Percentiles rank a stretch among this genome's conserved stretches.
These are phyloP conservation scores for Equus przewalskii DNA, from an alignment of 2,113 vertebrate genomes.

Conservation along the genomic window DNA sequence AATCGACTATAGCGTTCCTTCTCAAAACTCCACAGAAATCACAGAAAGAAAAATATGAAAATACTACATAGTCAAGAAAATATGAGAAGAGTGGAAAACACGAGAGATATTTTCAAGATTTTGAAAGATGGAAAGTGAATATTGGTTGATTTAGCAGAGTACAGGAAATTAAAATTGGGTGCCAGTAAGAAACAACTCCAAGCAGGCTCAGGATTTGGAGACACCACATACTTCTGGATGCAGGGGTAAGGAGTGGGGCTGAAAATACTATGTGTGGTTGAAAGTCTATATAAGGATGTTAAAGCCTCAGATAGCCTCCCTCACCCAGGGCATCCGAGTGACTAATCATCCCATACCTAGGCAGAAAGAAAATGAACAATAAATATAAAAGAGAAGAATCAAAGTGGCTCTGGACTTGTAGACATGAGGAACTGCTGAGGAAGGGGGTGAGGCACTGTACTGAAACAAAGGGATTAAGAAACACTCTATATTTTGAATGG, in stretches of 20 bases:
- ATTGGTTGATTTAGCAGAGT: not conserved
- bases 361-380: not conserved
- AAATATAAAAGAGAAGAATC: not conserved
- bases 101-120: not conserved
- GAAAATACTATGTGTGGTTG: not conserved
- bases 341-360: not conserved
- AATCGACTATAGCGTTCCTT: not conserved
- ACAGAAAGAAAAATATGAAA: not conserved
- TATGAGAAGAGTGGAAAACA: not conserved
- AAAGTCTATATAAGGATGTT: not conserved
- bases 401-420: not conserved
- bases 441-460: not conserved
- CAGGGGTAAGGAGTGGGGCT: not conserved
- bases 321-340: not conserved
- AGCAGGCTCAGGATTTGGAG: not conserved
- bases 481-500: not conserved
- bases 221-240: not conserved
- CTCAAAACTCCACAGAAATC: not conserved
- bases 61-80: not conserved
- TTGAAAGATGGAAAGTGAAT: not conserved
- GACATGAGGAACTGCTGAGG: not conserved
- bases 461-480: not conserved
- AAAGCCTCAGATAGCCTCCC: not conserved
- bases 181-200: not conserved
- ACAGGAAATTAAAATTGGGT: not conserved